phyloP scores from a whole-genome alignment of 2,113 vertebrate genomes.

The Xiphophorus maculatus region DNA sequence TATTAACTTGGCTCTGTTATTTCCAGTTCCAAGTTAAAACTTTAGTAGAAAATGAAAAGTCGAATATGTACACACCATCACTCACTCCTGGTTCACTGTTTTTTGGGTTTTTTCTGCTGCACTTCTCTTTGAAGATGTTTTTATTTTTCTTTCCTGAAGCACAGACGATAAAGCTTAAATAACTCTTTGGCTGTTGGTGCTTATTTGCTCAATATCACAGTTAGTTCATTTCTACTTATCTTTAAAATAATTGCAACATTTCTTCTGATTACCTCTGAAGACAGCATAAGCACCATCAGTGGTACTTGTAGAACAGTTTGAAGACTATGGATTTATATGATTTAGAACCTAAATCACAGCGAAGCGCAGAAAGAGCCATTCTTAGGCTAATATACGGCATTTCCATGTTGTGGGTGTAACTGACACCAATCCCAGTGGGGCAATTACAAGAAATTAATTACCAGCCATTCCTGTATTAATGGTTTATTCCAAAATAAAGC shows the following conservation, averaged over 20 bases:
- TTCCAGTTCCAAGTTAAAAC: too few relatives aligned
- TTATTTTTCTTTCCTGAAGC: background rate
- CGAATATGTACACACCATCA: too few relatives aligned
- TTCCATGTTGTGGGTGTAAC: slow-evolving; percentile 74
- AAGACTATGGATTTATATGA: background rate
- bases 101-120: background rate
- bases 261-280: background rate
- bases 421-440: slow-evolving; percentile 79
- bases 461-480: slow-evolving; percentile 77
- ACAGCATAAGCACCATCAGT: background rate
- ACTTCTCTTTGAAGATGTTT: background rate
- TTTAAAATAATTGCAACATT: background rate
- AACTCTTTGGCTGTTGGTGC: background rate
- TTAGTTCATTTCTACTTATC: background rate
- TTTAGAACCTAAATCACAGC: slow-evolving; percentile 45
- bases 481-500: slow-evolving; percentile 80
- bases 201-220: background rate
- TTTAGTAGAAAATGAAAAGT: too few relatives aligned
- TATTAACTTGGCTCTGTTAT: too few relatives aligned
- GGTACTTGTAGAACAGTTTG: background rate
- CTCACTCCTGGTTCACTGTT: background rate
- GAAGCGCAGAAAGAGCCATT: slow-evolving; percentile 57
- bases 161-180: background rate
- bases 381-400: slow-evolving; percentile 75
- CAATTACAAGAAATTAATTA: slow-evolving; percentile 83